Evolutionary conservation across 1,140 invertebrate species (phyloP).

Genomic region (Pseudomyrmex pallidus): DNA sequence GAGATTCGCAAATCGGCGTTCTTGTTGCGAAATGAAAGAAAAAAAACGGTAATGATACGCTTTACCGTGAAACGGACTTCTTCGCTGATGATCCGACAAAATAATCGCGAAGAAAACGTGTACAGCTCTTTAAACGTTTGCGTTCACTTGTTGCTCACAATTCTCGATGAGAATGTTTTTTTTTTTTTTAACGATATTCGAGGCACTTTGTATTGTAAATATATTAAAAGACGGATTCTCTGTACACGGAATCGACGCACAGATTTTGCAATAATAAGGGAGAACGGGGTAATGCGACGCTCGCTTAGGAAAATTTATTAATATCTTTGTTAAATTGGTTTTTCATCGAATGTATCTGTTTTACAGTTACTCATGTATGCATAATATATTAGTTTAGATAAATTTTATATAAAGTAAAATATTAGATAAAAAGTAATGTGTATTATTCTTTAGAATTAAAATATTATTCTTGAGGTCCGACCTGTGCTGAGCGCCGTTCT

Average conservation of each 20-base stretch:
- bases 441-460: too few relatives aligned
- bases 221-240: neutral
- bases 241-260: conserved; percentile 12
- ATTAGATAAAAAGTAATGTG: too few relatives aligned
- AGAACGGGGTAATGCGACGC: too few relatives aligned
- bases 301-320: too few relatives aligned
- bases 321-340: too few relatives aligned
- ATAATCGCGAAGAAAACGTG: neutral
- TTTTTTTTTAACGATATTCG: neutral
- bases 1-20: conserved; percentile 16
- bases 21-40: conserved; percentile 16
- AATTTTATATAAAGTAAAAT: too few relatives aligned
- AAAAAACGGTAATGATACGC: conserved; percentile 15
- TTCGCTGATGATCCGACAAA: neutral
- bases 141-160: conserved; percentile 18
- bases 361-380: too few relatives aligned
- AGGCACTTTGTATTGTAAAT: neutral
- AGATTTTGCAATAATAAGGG: neutral
- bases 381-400: too few relatives aligned
- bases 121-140: conserved; percentile 18
- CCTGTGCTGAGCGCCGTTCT: too few relatives aligned
- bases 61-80: conserved; percentile 11
- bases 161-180: conserved; percentile 2
- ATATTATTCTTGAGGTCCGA: too few relatives aligned
- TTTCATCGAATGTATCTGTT: too few relatives aligned